Percentiles rank a stretch among this genome's conserved stretches.
These are phyloP conservation scores for Stomatorhinus walkeri DNA, from an alignment of 2,797 vertebrate species.

Conservation along the genomic window DNA sequence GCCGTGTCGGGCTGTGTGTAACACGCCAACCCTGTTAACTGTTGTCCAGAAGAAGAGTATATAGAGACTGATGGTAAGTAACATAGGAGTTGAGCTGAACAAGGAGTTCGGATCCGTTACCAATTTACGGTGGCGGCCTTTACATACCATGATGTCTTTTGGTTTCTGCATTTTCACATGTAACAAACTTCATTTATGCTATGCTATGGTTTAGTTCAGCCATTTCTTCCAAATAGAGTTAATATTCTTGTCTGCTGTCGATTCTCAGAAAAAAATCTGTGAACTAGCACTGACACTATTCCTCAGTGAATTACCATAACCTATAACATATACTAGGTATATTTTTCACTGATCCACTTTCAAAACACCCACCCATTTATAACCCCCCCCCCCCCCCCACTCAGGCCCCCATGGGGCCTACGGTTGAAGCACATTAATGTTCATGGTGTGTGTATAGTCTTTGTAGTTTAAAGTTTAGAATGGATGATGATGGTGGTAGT, in stretches of 20 bases:
- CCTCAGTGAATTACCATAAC: not conserved
- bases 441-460: not conserved
- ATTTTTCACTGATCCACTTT: not conserved
- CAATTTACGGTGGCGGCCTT: not conserved
- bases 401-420: not conserved
- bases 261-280: not conserved
- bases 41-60: not conserved
- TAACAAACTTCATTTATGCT: not conserved
- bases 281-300: not conserved
- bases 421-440: not conserved
- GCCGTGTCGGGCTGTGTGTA: not conserved
- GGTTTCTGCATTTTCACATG: not conserved
- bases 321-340: not conserved
- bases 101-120: not conserved
- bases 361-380: not conserved
- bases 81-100: not conserved
- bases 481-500: not conserved
- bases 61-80: not conserved
- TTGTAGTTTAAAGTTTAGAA: not conserved
- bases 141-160: not conserved
- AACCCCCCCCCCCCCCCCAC: not conserved
- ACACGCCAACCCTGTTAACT: not conserved
- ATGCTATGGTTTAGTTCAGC: not conserved
- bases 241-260: not conserved
- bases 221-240: not conserved